A percentile compares a stretch with the other conserved stretches of the same genome.
Conservation (phyloP, 2,888 invertebrate genomes). For the Stenchaetothrips biformis region DNA sequence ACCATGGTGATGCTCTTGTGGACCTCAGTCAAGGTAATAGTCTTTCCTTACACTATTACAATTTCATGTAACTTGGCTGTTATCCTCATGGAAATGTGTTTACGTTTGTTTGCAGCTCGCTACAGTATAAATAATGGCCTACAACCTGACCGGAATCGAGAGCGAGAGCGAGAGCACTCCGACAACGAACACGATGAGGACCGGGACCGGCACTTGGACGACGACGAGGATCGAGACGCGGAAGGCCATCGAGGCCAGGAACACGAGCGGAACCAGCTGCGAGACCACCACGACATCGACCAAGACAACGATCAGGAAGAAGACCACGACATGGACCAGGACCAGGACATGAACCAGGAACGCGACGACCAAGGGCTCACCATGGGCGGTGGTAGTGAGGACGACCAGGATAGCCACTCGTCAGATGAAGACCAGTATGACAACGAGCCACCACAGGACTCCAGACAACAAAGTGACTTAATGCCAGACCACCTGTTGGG, state of each 20-base stretch:
- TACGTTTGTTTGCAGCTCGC: not conserved
- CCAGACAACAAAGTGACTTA: not conserved
- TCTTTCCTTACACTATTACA: not conserved
- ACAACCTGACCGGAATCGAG: not conserved
- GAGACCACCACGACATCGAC: not conserved
- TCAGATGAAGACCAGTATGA: conserved; percentile 6
- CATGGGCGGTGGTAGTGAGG: not conserved
- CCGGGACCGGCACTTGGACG: not conserved
- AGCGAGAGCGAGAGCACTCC: not conserved
- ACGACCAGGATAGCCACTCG: not conserved
- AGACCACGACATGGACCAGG: not conserved
- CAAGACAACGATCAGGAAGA: not conserved
- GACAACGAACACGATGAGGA: conserved; percentile 8
- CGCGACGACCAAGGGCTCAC: not conserved
- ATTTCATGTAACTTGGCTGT: not conserved
- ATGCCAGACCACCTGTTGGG: not conserved
- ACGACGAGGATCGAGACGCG: not conserved
- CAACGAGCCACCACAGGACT: not conserved
- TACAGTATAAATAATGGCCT: conserved; percentile 2
- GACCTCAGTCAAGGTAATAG: not conserved
- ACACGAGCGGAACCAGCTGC: not conserved
- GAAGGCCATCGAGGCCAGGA: not conserved
- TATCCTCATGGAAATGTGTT: not conserved
- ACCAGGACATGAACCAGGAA: not conserved
- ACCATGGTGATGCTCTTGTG: not conserved